phyloP scores from a whole-genome alignment of 2,797 vertebrate species.

The Rhincodon typus region DNA sequence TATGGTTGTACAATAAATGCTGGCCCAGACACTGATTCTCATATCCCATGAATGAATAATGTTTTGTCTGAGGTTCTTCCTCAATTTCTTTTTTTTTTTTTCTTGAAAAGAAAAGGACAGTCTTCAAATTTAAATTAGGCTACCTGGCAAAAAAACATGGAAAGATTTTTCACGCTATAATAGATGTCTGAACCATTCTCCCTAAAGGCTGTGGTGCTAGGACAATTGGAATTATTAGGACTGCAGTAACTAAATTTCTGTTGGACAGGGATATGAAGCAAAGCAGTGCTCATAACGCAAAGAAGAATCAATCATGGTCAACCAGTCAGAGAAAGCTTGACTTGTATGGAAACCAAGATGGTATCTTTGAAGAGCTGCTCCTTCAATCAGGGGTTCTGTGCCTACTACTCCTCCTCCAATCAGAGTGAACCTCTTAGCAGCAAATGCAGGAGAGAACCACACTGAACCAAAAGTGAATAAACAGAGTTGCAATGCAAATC shows the following conservation, averaged over 20 bases:
- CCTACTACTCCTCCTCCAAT: no score
- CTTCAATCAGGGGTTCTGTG: no score
- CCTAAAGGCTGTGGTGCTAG: not conserved
- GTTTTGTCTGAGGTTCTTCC: not conserved
- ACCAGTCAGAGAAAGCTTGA: no score
- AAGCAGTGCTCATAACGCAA: no score
- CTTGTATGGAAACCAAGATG: no score
- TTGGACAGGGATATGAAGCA: not conserved
- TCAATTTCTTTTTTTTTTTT: not conserved
- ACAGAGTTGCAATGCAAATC: not conserved
- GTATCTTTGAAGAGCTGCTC: no score
- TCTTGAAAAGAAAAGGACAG: not conserved
- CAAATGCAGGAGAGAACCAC: no score
- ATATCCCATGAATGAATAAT: no score
- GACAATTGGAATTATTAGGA: not conserved
- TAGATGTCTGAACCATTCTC: not conserved
- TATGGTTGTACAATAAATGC: no score
- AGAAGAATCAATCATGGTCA: no score
- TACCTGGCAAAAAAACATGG: not conserved
- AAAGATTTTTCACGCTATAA: not conserved
- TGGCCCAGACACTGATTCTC: no score
- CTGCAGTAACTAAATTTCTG: not conserved
- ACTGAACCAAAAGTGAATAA: not conserved
- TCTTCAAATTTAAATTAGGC: not conserved
- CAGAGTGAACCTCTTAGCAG: no score